These are phyloP conservation scores for Limanda limanda DNA, from an alignment of 2,113 vertebrate genomes.

Conservation along the genomic window DNA sequence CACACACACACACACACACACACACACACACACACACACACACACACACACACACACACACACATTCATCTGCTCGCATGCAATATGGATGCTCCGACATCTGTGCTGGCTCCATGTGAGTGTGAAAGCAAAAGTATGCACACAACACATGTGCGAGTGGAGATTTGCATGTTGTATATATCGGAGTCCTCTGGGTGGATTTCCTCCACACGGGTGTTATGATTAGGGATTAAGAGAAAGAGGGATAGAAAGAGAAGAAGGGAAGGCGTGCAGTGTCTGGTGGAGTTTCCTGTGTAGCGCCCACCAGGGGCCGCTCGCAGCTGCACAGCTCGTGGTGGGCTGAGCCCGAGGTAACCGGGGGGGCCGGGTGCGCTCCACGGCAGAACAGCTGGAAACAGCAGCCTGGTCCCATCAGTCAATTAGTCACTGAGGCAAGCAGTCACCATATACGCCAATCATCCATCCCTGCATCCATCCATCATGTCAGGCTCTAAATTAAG, in stretches of 20 bases:
- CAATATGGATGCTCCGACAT: no score
- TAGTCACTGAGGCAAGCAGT: conserved; percentile 44
- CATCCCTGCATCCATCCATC: conserved; percentile 25
- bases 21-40: no score
- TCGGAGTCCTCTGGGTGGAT: no score
- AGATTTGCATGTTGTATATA: no score
- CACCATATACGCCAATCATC: conserved; percentile 3
- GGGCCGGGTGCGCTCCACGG: conserved; percentile 34
- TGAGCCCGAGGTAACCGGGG: conserved; percentile 55
- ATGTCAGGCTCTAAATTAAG: conserved; percentile 24
- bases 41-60: no score
- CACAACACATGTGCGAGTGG: no score
- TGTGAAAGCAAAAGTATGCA: no score
- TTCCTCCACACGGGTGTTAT: no score
- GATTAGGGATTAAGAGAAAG: not conserved
- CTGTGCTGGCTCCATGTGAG: no score
- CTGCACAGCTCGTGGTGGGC: conserved; percentile 59
- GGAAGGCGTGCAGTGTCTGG: conserved; percentile 15
- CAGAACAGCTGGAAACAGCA: conserved; percentile 61
- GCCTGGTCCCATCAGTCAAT: conserved; percentile 52
- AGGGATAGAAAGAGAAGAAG: not conserved
- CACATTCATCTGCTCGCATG: no score
- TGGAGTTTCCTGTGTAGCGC: conserved; percentile 44
- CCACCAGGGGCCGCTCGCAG: conserved; percentile 48
- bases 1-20: no score